Base-by-base conservation (phyloP, 2,113 vertebrate species). In the Oryzias celebensis region DNA sequence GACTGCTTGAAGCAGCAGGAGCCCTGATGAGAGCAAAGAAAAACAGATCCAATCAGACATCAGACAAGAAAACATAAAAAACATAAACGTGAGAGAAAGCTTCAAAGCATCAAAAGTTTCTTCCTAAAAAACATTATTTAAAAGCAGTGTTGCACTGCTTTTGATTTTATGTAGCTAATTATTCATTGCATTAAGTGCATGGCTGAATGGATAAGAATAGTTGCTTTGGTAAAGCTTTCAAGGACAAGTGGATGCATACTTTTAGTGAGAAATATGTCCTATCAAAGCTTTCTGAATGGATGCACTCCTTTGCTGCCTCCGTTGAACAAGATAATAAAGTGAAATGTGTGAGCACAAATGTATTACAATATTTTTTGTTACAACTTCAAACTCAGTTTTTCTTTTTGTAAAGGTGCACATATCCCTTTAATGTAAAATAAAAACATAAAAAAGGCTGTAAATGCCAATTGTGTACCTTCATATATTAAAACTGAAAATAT, bases 151-250 rank as follows among this genome's bases (percentile, higher is more conserved):
- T 36, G 51, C 24, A 3, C 16, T n/a, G 16, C 48, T 45, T 52
- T 68, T 58, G 71, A 73, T 80, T 77, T 67, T 20, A 62, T 53
- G 28, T 7, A 61, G 41, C 18, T 51, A 12, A 8, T 52, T 6
- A 5, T 28, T 5, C 4, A 28, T 5, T 28, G 26, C 26, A 28
- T 28, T 57, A n/a, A 18, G 12, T 28, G 14, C 45, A 4, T 58
- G 57, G 63, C 70, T 58, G 73, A 69, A 76, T 63, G 54, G 43
- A 76, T 70, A 66, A 68, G 77, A 66, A 51, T 26, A 69, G 69
- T 58, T 28, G 20, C 58, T 52, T 16, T n/a, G n/a, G n/a, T n/a
- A n/a, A n/a, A n/a, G n/a, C n/a, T n/a, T n/a, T n/a, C n/a, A n/a
- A n/a, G n/a, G n/a, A n/a, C 36, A 47, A 28, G 36, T 57, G 52